Conservation (phyloP, 1,140 invertebrate genomes). For the Caenorhabditis latens region DNA sequence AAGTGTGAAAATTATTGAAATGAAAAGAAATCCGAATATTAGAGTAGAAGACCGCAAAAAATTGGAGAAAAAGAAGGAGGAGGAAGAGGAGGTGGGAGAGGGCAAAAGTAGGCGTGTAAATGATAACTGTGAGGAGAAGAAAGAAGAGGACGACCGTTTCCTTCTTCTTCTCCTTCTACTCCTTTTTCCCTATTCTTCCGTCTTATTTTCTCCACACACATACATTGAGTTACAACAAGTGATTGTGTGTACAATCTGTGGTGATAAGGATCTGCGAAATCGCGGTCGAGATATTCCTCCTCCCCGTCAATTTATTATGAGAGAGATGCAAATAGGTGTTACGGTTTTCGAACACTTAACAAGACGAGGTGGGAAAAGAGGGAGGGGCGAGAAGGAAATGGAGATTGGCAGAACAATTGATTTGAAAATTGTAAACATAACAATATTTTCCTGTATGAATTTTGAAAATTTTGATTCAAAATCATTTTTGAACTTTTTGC, state of each 20-base stretch:
- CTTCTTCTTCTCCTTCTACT: not conserved
- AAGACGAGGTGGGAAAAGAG: not conserved
- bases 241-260: constrained; percentile 45
- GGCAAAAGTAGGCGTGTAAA: constrained; percentile 54
- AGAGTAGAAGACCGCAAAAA: not conserved
- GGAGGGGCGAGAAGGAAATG: not conserved
- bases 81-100: not conserved
- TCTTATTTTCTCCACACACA: constrained; percentile 36
- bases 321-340: constrained; percentile 32
- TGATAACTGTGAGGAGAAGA: constrained; percentile 46
- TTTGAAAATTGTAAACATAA: too few species aligned
- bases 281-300: constrained; percentile 10
- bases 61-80: not conserved
- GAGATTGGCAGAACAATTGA: not conserved
- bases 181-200: not conserved
- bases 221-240: constrained; percentile 37
- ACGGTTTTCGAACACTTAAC: constrained; percentile 17
- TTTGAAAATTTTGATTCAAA: too few species aligned
- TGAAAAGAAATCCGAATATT: too few species aligned
- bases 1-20: not conserved
- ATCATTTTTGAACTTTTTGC: too few species aligned
- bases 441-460: too few species aligned
- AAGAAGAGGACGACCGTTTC: constrained; percentile 35
- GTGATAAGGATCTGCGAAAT: constrained; percentile 52
- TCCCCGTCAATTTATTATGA: constrained; percentile 30